Percentiles rank a stretch among this genome's conserved stretches.
Conservation (phyloP, 2,888 invertebrate species). For the Drosophila borborema region DNA sequence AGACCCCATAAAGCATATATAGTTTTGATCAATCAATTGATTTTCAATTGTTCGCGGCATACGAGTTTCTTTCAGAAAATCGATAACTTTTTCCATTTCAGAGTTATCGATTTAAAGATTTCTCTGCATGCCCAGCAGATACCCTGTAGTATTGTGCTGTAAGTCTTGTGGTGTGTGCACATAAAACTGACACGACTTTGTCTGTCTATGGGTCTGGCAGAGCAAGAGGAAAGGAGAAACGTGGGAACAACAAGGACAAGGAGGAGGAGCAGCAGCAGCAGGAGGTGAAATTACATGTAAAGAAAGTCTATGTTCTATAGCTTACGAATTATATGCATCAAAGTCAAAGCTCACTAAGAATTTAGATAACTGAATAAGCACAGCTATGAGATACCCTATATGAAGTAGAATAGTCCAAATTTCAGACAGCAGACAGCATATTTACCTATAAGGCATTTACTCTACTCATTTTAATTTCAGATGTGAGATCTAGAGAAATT, state of each 20-base stretch:
- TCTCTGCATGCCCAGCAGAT: not conserved
- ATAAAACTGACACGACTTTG: constrained; percentile 51
- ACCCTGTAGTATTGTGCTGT: constrained; percentile 9
- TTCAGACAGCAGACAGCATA: not conserved
- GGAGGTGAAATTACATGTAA: not conserved
- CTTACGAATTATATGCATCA: constrained; percentile 74
- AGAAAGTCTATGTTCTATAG: constrained; percentile 40
- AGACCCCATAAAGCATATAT: too few relatives aligned
- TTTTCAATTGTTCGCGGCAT: too few relatives aligned
- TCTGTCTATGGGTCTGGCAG: constrained; percentile 12
- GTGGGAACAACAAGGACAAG: too few relatives aligned
- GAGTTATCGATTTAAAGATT: too few relatives aligned
- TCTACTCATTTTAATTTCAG: too few relatives aligned
- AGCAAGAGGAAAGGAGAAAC: constrained; percentile 32
- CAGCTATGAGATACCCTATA: constrained; percentile 10
- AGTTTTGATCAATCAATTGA: too few relatives aligned
- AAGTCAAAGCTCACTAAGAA: not conserved
- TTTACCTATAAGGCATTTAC: too few relatives aligned
- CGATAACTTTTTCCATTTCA: too few relatives aligned
- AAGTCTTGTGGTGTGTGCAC: constrained; percentile 3
- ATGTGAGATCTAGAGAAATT: too few relatives aligned
- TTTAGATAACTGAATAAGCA: not conserved
- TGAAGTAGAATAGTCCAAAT: not conserved
- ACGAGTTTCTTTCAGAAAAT: too few relatives aligned
- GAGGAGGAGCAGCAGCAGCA: too few relatives aligned